Evolutionary conservation across 2,888 invertebrate species (phyloP), one percentile per base, ranked within the genome.

Genomic region (Coecobrya sp.): DNA sequence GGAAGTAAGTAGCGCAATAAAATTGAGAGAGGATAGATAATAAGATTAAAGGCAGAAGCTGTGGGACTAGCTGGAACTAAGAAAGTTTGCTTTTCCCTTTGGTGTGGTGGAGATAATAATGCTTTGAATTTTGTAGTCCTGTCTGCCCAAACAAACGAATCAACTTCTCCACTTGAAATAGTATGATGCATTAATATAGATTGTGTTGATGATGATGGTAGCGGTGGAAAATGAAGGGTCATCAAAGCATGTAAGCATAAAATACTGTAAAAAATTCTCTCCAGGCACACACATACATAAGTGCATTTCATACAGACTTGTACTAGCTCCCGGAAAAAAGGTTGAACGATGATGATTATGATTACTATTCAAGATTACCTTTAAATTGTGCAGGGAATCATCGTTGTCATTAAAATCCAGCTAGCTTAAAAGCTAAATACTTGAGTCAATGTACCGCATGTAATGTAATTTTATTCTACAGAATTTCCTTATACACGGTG

Each of bases 321-420:
- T 0, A n/a, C 55, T 49, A 42, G 62, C 82, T 82, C 4, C 36
- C 19, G 36, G 30, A 82, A 42, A 62, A 55, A 22, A 4, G 73
- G 73, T 49, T 52, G 16, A 25, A 76, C n/a, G 70, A 70, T 76
- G 79, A 79, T 52, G 79, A 79, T 79, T 52, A 22, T 49, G 85
- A 85, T 81, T 59, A 81, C 19, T 11, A 81, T 52, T 79, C 65
- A 62, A 81, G 89, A 89, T 89, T 84, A 55, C 82, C 70, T 89
- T 89, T 82, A 82, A 89, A 89, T 89, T 89, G 70, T 73, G n/a
- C 36, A 42, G 68, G 19, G 52, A 16, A 76, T 76, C 86, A 42
- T 73, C 86, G 70, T 82, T 1, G 70, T 84, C 73, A 85, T 85
- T 36, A 85, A 52, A 70, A 49, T 85, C 68, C 59, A 59, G 76